phyloP scores from a whole-genome alignment of 2,797 vertebrate genomes.

The Pagetopsis macropterus region DNA sequence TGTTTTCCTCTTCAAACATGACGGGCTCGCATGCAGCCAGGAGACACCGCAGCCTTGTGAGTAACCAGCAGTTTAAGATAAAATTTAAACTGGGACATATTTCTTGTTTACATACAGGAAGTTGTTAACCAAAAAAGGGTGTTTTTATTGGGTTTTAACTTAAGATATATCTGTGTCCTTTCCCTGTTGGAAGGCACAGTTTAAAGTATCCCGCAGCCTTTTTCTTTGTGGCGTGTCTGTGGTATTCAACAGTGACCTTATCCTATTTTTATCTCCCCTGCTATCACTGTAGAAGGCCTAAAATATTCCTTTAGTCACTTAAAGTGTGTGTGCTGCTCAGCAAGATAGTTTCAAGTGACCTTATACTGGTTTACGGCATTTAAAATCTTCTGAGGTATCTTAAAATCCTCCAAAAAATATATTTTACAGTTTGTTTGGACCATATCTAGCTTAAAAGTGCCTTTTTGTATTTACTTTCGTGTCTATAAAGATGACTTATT shows the following conservation, averaged over 20 bases:
- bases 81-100: neutral
- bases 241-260: conserved; percentile 63
- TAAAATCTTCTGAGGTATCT: neutral
- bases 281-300: conserved; percentile 37
- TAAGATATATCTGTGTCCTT: neutral
- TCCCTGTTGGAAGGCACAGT: neutral
- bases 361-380: conserved; percentile 17
- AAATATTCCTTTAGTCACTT: conserved; percentile 55
- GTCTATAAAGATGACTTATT: neutral
- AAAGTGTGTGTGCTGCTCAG: conserved; percentile 22
- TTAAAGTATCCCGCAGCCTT: neutral
- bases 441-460: neutral
- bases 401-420: too few relatives aligned
- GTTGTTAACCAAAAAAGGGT: conserved; percentile 17
- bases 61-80: conserved; percentile 49
- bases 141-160: neutral
- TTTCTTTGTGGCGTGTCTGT: conserved; percentile 10
- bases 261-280: conserved; percentile 65
- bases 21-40: conserved; percentile 70
- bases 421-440: conserved; percentile 9
- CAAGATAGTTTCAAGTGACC: conserved; percentile 19
- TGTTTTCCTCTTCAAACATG: conserved; percentile 71
- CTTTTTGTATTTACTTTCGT: neutral
- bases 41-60: conserved; percentile 77
- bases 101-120: conserved; percentile 31